Evolutionary conservation across 2,797 vertebrate species (phyloP), one percentile per base, ranked within the genome.

Genomic region (Chelonia mydas): DNA sequence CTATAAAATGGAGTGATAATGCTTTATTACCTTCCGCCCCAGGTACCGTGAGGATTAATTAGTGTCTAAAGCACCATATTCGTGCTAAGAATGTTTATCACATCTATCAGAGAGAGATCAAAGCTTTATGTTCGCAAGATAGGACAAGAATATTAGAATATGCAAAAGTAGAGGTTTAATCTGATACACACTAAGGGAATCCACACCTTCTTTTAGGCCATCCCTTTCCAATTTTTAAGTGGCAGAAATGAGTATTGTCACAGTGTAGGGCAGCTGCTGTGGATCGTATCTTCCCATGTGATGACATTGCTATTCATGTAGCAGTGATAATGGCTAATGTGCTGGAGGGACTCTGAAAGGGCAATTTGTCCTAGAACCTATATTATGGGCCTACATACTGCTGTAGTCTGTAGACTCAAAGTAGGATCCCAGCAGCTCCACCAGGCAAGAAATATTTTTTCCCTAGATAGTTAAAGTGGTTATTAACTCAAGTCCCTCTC

Each of bases 11-110:
- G 65, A 97, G 72, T 80, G 93, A 81, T 12, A 81, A 25, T 61
- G 94, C 85, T 97, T 97, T 96, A 90, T 93, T 96, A 97, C 95
- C 94, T 96, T 90, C 77, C 83, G 89, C 72, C 90, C 89, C 77
- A 77, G 77, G 80, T 94, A 83, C 83, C 85, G 85, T 93, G 88
- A 97, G 90, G 84, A 97, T 94, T 94, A 95, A 92, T 90, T 89
- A 89, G 65, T 77, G n/a, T 41, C 19, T 72, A 72, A 96, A 90
- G 93, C 88, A 80, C 72, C 95, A 95, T n/a, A 76, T 95, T 95
- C 86, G 53, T 92, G 92, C 81, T 93, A 86, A 95, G 90, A 92
- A 90, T 87, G 84, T 94, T 96, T 96, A 96, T 96, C 89, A 72
- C 92, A 83, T 96, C 96, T 95, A 89, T 80, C 0, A 1, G 65